phyloP scores from a whole-genome alignment of 2,888 invertebrate genomes.

The Geotrupes spiniger region DNA sequence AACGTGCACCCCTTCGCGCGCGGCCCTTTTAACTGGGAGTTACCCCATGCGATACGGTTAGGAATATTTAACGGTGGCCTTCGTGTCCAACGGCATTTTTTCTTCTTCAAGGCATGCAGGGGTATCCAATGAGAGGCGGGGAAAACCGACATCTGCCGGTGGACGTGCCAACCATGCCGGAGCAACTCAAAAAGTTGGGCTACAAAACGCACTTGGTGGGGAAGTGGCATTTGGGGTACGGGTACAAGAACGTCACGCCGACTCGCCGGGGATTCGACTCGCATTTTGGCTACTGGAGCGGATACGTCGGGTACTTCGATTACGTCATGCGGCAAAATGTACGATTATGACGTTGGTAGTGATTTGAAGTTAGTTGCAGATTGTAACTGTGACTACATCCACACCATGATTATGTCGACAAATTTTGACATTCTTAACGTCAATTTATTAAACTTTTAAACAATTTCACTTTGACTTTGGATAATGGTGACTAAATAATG shows the following conservation, averaged over 20 bases:
- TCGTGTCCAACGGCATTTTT: neutral
- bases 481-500: too few species aligned
- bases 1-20: conserved; percentile 82
- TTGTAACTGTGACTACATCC: too few species aligned
- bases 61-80: neutral
- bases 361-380: neutral
- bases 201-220: conserved; percentile 76
- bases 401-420: too few species aligned
- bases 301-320: conserved; percentile 75
- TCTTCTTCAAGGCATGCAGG: conserved; percentile 60
- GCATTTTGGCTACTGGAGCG: conserved; percentile 83
- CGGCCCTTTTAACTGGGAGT: conserved; percentile 79
- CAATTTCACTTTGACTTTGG: too few species aligned
- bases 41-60: conserved; percentile 80
- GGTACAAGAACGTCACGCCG: conserved; percentile 64
- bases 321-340: conserved; percentile 19
- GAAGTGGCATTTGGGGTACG: conserved; percentile 85
- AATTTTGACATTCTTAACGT: neutral
- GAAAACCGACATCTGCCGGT: conserved; percentile 70
- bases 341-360: neutral
- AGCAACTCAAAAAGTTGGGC: conserved; percentile 63
- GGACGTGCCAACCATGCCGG: conserved; percentile 52
- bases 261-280: conserved; percentile 72
- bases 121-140: conserved; percentile 62
- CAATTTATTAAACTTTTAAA: too few species aligned